Evolutionary conservation across 2,797 vertebrate species (phyloP), one percentile per base, ranked within the genome.

Genomic region (Rousettus madagascariensis): DNA sequence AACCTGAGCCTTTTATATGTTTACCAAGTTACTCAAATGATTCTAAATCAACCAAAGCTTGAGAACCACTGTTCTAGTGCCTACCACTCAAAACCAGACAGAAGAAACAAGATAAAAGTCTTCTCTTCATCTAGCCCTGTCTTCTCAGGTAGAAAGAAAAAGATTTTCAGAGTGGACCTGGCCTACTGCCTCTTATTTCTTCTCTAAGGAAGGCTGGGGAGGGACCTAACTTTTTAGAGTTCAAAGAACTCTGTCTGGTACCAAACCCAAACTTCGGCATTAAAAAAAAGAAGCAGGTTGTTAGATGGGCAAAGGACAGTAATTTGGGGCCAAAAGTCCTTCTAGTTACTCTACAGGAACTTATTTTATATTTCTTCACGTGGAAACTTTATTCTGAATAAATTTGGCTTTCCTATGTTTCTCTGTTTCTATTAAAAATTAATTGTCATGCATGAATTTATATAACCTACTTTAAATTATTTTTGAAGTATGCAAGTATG

Each of bases 341-440:
- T 89, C 7, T 28, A 17, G 15, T 36, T 92, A 49, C 75, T 92
- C n/a, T 72, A 36, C 4, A 43, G 17, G 0, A 71, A 80, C 4
- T 71, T 86, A 69, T 51, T 74, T 30, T 93, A n/a, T 46, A 30
- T 71, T 22, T 66, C 38, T 53, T 51, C 41, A 30, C 55, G 24
- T 53, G 12, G 8, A 65, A 86, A 90, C 28, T n/a, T 83, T 90
- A n/a, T 90, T 30, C 69, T 90, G 46, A 77, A 65, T 82, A 77
- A 84, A 80, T 65, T 69, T 91, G 79, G 26, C 11, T 66, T 91
- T 80, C n/a, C 8, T 30, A 51, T n/a, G 4, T 68, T 68, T 61
- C n/a, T 93, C 72, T 71, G 69, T 93, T 87, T 75, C 59, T 72
- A 41, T 49, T 61, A 63, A 90, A 87, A 79, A 49, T 51, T 61